Evolutionary conservation across 2,113 vertebrate genomes (phyloP).

Genomic region (Cisticola juncidis): DNA sequence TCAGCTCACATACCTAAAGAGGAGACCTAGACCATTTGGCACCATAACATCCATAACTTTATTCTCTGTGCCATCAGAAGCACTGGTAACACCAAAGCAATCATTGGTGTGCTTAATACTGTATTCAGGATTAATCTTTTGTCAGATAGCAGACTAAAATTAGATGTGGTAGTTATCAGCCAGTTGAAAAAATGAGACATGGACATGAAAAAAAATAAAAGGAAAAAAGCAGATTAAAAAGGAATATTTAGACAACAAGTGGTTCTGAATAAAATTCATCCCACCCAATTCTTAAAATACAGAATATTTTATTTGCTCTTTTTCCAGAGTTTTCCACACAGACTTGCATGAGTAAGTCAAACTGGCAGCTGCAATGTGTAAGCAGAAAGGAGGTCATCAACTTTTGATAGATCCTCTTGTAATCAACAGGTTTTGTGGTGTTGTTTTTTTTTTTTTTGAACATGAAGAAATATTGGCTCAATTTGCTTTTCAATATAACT

Average conservation of each 20-base stretch:
- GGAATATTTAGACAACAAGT: neutral
- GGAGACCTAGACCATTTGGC: neutral
- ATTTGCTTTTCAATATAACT: constrained; percentile 58
- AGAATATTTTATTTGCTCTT: neutral
- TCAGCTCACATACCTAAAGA: neutral
- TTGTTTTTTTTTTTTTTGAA: neutral
- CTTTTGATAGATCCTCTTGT: constrained; percentile 19
- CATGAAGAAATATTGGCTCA: constrained; percentile 57
- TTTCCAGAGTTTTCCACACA: neutral
- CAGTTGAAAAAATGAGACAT: neutral
- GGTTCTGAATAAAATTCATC: constrained; percentile 5
- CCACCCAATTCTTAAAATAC: neutral
- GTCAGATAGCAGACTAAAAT: neutral
- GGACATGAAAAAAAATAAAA: neutral
- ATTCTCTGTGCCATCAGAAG: neutral
- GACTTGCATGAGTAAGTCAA: neutral
- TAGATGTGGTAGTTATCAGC: neutral
- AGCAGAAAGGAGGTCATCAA: constrained; percentile 6
- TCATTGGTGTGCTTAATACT: neutral
- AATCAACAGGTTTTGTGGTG: constrained; percentile 71
- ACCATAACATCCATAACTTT: neutral
- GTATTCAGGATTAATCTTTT: neutral
- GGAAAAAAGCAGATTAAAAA: neutral
- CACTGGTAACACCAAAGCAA: neutral
- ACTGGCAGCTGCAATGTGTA: neutral